Evolutionary conservation across 2,113 vertebrate species (phyloP), one percentile per base, ranked within the genome.

Genomic region (Phyllostomus discolor): DNA sequence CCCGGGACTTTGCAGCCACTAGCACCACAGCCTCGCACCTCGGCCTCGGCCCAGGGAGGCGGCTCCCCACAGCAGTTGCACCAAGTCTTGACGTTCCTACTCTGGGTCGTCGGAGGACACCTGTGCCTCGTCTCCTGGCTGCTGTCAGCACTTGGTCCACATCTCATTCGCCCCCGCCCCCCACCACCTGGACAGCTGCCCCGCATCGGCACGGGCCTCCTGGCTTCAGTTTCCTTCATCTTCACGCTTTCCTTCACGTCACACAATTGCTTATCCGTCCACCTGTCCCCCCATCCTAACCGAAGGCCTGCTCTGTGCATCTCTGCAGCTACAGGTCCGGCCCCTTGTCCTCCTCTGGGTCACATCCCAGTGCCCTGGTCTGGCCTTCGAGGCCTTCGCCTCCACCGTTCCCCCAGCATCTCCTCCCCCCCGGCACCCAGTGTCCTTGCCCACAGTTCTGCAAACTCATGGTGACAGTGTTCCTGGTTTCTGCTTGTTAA

Each of bases 21-120:
- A 4, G 16, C 38, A 35, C 19, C 9, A 22, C 4, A 19, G 2
- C 33, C 24, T 33, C 2, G 1, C 33, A 0, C 28, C 3, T 7
- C 1, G 0, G 62, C 35, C 33, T 22, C 6, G 8, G 35, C 52
- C 80, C 10, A 9, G 9, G 2, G 48, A 46, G 50, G 52, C 1
- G 3, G 20, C 64, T 72, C 67, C 67, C 59, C 6, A 3, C 0
- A 1, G 11, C 54, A 31, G 0, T 35, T 20, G 35, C 38, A 33
- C 22, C 20, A 48, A 7, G 28, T 64, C 78, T 43, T 24, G 6
- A 8, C 48, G 52, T 54, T 11, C 35, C 50, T 48, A 31, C 66
- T 81, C 54, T 67, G 48, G 33, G 52, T 52, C 46, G 1, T 48
- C 33, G 10, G 46, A 26, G 59, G 88, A 46, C 3, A 33, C 38